These are phyloP conservation scores for Sarcophaga bullata DNA, from an alignment of 1,140 invertebrate genomes.

Conservation along the genomic window DNA sequence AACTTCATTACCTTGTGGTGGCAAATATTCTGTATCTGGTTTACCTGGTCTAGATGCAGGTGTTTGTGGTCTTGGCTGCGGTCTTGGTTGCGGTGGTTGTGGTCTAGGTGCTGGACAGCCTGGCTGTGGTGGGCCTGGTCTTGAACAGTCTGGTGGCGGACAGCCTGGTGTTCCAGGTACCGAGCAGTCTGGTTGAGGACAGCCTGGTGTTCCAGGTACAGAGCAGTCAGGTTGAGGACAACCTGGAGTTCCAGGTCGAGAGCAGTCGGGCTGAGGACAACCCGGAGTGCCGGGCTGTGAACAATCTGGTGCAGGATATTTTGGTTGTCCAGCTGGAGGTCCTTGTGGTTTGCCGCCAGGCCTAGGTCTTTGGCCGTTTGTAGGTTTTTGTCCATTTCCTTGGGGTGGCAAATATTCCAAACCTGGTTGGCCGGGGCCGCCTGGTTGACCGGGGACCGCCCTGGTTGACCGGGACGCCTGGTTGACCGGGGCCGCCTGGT, in stretches of 20 bases:
- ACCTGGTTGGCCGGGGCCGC: neutral
- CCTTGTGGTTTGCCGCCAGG: constrained; percentile 6
- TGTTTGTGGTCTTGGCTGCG: constrained; percentile 6
- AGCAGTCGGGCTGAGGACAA: constrained; percentile 17
- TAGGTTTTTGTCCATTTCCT: neutral
- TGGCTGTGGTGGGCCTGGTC: neutral
- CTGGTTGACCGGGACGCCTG: neutral
- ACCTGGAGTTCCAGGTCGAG: neutral
- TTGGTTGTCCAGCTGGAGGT: neutral
- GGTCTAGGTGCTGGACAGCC: neutral
- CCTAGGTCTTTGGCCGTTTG: constrained; percentile 4
- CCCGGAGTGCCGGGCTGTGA: neutral
- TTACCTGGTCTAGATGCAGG: constrained; percentile 15
- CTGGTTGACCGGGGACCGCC: constrained; percentile 15
- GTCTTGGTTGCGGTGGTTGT: neutral
- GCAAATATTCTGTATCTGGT: constrained; percentile 43
- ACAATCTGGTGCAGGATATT: constrained; percentile 16
- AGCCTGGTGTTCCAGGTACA: neutral
- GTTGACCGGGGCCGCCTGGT: neutral
- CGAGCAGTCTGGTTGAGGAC: neutral
- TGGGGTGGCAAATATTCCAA: constrained; percentile 27
- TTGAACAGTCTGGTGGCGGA: neutral
- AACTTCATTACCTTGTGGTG: constrained; percentile 45
- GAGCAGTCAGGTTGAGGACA: constrained; percentile 2
- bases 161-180: neutral